Percentiles rank a stretch among this genome's conserved stretches.
These are phyloP conservation scores for Serranus cabrilla DNA, from an alignment of 2,797 vertebrate genomes.

Conservation along the genomic window DNA sequence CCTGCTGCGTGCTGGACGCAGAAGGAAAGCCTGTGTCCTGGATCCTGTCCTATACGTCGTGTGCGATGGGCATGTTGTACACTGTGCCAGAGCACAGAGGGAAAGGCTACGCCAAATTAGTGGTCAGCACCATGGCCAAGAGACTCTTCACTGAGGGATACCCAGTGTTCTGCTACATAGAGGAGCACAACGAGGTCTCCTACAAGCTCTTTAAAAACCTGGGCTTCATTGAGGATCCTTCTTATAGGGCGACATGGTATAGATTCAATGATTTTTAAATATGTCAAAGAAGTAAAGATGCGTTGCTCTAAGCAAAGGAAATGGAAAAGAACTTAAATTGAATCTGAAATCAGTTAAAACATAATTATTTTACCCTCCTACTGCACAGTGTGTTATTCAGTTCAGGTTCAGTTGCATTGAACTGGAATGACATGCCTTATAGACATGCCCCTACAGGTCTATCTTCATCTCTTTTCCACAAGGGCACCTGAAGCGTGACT, in stretches of 20 bases:
- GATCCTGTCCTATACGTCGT: conserved; percentile 67
- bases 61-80: conserved; percentile 74
- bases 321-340: neutral
- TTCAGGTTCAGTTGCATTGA: neutral
- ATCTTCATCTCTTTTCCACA: conserved; percentile 27
- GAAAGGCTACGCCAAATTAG: conserved; percentile 78
- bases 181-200: conserved; percentile 75
- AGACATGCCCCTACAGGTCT: neutral
- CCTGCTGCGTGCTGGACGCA: conserved; percentile 70
- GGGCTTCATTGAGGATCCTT: conserved; percentile 77
- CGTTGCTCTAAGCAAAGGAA: neutral
- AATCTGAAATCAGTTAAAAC: neutral
- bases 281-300: neutral
- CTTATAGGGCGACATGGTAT: conserved; percentile 63
- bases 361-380: neutral
- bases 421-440: neutral
- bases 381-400: neutral
- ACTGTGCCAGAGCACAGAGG: conserved; percentile 79
- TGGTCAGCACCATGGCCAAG: conserved; percentile 71
- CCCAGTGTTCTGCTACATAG: conserved; percentile 75
- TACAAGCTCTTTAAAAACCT: conserved; percentile 74
- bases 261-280: conserved; percentile 32
- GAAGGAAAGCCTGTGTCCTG: conserved; percentile 71
- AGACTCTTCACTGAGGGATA: conserved; percentile 66
- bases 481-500: conserved; percentile 3